Evolutionary conservation across 2,113 vertebrate genomes (phyloP).

Genomic region (Lipotes vexillifer): DNA sequence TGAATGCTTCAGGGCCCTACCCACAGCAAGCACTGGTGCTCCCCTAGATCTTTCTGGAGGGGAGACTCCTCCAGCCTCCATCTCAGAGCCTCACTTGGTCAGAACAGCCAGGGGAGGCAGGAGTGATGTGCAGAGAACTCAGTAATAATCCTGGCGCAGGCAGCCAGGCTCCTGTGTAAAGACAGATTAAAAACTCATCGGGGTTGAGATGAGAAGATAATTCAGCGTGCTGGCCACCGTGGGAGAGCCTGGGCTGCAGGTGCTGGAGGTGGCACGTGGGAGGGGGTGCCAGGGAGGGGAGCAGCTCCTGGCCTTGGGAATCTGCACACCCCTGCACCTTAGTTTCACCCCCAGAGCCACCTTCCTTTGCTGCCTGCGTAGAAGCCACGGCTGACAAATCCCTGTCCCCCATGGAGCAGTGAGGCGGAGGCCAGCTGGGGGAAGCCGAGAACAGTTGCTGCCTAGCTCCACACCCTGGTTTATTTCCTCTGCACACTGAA

Average conservation of each 20-base stretch:
- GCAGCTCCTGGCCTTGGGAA: neutral
- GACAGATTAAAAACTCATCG: conserved; percentile 70
- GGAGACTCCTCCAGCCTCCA: neutral
- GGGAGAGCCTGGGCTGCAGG: conserved; percentile 31
- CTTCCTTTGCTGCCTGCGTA: conserved; percentile 44
- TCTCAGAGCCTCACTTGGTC: conserved; percentile 28
- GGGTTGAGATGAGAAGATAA: conserved; percentile 59
- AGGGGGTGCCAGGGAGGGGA: neutral
- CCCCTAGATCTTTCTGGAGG: neutral
- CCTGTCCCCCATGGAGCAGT: conserved; percentile 13
- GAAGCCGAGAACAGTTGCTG: neutral
- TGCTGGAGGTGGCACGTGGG: neutral
- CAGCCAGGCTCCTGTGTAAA: conserved; percentile 59
- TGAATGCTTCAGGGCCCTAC: neutral
- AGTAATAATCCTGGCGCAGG: conserved; percentile 35
- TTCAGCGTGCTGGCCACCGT: conserved; percentile 42
- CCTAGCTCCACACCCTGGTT: conserved; percentile 37
- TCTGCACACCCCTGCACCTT: neutral
- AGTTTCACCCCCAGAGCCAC: conserved; percentile 11
- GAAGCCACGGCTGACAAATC: conserved; percentile 60
- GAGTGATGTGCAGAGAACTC: conserved; percentile 52
- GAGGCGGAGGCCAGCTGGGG: conserved; percentile 16
- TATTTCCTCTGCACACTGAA: conserved; percentile 35
- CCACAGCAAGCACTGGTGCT: neutral
- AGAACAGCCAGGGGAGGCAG: conserved; percentile 37